These are phyloP conservation scores for Hemicordylus capensis DNA, from an alignment of 2,113 vertebrate genomes.

Conservation along the genomic window DNA sequence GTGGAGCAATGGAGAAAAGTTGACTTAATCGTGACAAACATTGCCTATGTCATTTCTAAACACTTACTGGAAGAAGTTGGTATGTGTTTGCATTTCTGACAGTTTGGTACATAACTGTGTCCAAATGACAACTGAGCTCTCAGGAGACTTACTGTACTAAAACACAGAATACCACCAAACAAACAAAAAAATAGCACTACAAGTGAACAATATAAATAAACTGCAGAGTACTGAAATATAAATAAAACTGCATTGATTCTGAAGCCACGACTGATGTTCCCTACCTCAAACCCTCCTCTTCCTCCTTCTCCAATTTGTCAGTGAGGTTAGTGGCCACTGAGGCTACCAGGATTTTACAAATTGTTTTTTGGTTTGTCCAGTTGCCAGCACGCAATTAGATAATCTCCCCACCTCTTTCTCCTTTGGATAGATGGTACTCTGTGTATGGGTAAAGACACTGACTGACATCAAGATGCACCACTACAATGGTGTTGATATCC, in stretches of 20 bases:
- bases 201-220: background rate
- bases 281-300: background rate
- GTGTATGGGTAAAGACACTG: too few species aligned
- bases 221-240: too few species aligned
- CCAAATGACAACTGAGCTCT: background rate
- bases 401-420: background rate
- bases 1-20: background rate
- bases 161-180: background rate
- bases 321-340: too few species aligned
- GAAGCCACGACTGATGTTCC: too few species aligned
- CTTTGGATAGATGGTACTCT: conserved; percentile 23
- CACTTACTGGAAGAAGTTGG: background rate
- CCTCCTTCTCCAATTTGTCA: too few species aligned
- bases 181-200: too few species aligned
- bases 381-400: background rate
- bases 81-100: background rate
- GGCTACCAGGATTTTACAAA: background rate
- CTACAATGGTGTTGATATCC: too few species aligned
- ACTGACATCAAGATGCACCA: too few species aligned
- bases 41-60: background rate
- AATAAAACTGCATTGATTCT: too few species aligned
- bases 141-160: too few species aligned
- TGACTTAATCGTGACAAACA: background rate
- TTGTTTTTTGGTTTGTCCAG: background rate
- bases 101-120: background rate